Percentiles rank a stretch among this genome's conserved stretches.
phyloP scores from a whole-genome alignment of 2,888 invertebrate species.

The Euspilapteryx auroguttella region DNA sequence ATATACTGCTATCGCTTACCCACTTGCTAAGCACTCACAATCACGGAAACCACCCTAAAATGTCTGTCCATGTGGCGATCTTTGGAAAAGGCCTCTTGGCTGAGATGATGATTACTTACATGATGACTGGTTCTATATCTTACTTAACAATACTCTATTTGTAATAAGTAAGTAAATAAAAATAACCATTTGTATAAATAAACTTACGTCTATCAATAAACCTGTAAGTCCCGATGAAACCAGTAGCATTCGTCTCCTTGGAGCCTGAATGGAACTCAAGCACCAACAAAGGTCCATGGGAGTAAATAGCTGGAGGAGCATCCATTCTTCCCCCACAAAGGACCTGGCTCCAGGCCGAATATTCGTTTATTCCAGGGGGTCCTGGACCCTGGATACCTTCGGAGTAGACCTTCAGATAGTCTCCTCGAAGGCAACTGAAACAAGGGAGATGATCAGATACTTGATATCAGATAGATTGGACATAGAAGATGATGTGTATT shows the following conservation, averaged over 20 bases:
- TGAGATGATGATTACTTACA: no score
- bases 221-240: conserved; percentile 74
- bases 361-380: conserved; percentile 75
- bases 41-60: no score
- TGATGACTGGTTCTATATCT: no score
- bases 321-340: conserved; percentile 73
- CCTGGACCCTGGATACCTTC: conserved; percentile 69
- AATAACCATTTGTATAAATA: no score
- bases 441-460: conserved; percentile 9
- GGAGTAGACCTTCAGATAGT: conserved; percentile 77
- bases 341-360: conserved; percentile 74
- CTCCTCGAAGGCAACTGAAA: conserved; percentile 72
- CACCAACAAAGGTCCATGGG: conserved; percentile 71
- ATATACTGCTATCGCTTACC: no score
- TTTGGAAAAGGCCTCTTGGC: no score
- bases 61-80: no score
- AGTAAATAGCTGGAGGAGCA: conserved; percentile 73
- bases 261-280: conserved; percentile 70
- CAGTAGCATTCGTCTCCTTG: conserved; percentile 58
- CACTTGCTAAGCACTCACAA: no score
- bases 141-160: no score
- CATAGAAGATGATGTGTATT: no score
- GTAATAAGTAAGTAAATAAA: no score
- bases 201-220: conserved; percentile 78
- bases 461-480: conserved; percentile 2